These are phyloP conservation scores for Neostethus bicornis DNA, from an alignment of 2,797 vertebrate species.

Conservation along the genomic window DNA sequence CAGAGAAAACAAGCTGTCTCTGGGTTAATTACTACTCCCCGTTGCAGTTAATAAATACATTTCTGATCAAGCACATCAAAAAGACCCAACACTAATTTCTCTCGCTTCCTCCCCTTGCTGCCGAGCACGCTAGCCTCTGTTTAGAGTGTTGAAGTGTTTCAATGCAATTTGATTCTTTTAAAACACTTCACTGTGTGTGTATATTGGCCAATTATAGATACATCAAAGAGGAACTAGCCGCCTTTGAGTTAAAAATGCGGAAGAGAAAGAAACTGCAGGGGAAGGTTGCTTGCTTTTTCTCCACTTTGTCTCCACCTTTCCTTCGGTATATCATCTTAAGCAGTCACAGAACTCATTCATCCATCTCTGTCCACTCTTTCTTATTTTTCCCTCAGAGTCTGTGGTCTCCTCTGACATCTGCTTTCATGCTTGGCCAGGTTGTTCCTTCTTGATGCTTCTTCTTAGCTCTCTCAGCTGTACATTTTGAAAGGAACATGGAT, in stretches of 20 bases:
- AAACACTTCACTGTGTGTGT: slow-evolving; percentile 80
- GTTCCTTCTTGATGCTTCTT: slow-evolving; percentile 28
- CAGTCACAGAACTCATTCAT: slow-evolving; percentile 49
- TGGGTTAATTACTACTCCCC: slow-evolving; percentile 83
- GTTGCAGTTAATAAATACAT: slow-evolving; percentile 85
- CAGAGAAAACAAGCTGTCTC: slow-evolving; percentile 82
- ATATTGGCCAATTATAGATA: slow-evolving; percentile 83
- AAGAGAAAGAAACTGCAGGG: slow-evolving; percentile 60
- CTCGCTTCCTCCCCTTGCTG: slow-evolving; percentile 62
- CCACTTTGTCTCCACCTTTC: slow-evolving; percentile 34
- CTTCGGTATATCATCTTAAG: slow-evolving; percentile 37
- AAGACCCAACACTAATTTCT: slow-evolving; percentile 77
- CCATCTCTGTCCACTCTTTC: slow-evolving; percentile 45
- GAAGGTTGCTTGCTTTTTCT: slow-evolving; percentile 44
- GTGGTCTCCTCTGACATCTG: slow-evolving; percentile 75
- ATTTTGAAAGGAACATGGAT: slow-evolving; percentile 43
- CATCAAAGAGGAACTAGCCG: slow-evolving; percentile 82
- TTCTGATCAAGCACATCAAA: slow-evolving; percentile 86
- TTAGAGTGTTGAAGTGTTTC: slow-evolving; percentile 76
- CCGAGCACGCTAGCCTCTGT: slow-evolving; percentile 71
- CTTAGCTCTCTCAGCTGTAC: slow-evolving; percentile 34
- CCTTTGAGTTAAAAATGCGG: slow-evolving; percentile 73
- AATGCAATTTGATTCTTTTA: slow-evolving; percentile 82
- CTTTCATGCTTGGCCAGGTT: slow-evolving; percentile 81
- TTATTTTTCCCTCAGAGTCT: slow-evolving; percentile 27